Evolutionary conservation across 2,888 invertebrate species (phyloP).

Genomic region (Neocrepidodera transversa): DNA sequence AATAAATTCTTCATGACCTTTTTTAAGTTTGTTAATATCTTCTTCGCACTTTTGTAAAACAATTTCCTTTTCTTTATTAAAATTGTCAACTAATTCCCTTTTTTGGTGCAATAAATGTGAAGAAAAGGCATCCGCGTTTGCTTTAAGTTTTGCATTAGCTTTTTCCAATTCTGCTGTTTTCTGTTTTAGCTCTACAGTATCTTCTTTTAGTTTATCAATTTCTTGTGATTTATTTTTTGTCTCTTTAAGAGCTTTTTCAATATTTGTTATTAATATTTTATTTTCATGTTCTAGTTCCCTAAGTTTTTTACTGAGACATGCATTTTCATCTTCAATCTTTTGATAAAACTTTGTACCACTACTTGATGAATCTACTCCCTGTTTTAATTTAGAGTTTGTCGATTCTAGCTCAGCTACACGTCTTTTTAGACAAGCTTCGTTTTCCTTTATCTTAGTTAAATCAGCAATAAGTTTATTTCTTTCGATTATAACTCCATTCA

Average conservation of each 20-base stretch:
- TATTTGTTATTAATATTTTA: constrained; percentile 35
- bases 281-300: constrained; percentile 40
- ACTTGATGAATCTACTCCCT: constrained; percentile 36
- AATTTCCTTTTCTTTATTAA: constrained; percentile 64
- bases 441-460: constrained; percentile 17
- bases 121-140: no score
- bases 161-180: constrained; percentile 37
- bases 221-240: constrained; percentile 19
- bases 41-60: constrained; percentile 64
- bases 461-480: constrained; percentile 12
- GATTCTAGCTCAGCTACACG: constrained; percentile 29
- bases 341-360: constrained; percentile 30
- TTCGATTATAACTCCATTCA: constrained; percentile 19
- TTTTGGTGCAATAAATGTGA: background rate
- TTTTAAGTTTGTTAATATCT: constrained; percentile 65
- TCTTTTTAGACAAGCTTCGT: constrained; percentile 18
- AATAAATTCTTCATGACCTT: constrained; percentile 64
- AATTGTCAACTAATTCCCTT: constrained; percentile 62
- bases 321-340: constrained; percentile 38
- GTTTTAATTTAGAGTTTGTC: constrained; percentile 38
- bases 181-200: constrained; percentile 35
- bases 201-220: constrained; percentile 32
- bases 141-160: constrained; percentile 25
- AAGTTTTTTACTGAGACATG: constrained; percentile 34
- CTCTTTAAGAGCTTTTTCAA: constrained; percentile 27